A percentile compares a stretch with the other conserved stretches of the same genome.
phyloP scores from a whole-genome alignment of 2,888 invertebrate genomes.

The Drosophila mayaguana region DNA sequence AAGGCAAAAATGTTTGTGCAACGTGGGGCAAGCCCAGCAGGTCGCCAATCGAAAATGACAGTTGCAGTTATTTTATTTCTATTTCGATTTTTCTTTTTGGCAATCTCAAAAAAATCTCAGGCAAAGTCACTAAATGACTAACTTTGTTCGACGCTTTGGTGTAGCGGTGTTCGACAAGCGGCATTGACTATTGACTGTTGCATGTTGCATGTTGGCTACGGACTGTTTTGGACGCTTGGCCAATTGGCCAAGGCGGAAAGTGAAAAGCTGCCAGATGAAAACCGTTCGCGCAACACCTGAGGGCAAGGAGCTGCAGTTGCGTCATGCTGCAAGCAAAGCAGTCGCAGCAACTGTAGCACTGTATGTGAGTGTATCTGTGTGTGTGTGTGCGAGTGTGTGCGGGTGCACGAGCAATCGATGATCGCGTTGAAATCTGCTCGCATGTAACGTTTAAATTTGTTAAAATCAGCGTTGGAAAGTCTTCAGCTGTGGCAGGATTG shows the following conservation, averaged over 20 bases:
- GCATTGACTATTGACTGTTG: slow-evolving; percentile 59
- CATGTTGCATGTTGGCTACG: slow-evolving; percentile 35
- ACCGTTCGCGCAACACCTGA: slow-evolving; percentile 75
- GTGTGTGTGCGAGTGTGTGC: slow-evolving; percentile 49
- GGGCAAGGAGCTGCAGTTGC: slow-evolving; percentile 76
- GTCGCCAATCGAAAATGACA: slow-evolving; percentile 81
- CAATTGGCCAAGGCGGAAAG: slow-evolving; percentile 67
- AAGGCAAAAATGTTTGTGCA: slow-evolving; percentile 57
- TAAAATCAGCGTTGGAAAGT: slow-evolving; percentile 66
- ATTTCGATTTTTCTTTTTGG: slow-evolving; percentile 16
- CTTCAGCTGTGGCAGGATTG: slow-evolving; percentile 39
- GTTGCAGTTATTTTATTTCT: slow-evolving; percentile 71
- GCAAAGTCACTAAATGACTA: slow-evolving; percentile 70
- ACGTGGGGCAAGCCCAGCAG: slow-evolving; percentile 76
- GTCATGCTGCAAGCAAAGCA: slow-evolving; percentile 50
- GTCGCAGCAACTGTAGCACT: slow-evolving; percentile 21
- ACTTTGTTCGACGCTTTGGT: slow-evolving; percentile 61
- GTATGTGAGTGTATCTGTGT: neutral
- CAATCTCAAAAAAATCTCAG: slow-evolving; percentile 46
- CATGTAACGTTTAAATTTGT: slow-evolving; percentile 81
- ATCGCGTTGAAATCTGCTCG: slow-evolving; percentile 81
- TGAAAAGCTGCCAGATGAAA: slow-evolving; percentile 67
- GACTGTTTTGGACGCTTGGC: slow-evolving; percentile 39
- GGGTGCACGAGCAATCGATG: slow-evolving; percentile 76
- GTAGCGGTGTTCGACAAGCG: slow-evolving; percentile 56